Percentiles rank a stretch among this genome's conserved stretches.
These are phyloP conservation scores for Tetragonula carbonaria DNA, from an alignment of 2,888 invertebrate species.

Conservation along the genomic window DNA sequence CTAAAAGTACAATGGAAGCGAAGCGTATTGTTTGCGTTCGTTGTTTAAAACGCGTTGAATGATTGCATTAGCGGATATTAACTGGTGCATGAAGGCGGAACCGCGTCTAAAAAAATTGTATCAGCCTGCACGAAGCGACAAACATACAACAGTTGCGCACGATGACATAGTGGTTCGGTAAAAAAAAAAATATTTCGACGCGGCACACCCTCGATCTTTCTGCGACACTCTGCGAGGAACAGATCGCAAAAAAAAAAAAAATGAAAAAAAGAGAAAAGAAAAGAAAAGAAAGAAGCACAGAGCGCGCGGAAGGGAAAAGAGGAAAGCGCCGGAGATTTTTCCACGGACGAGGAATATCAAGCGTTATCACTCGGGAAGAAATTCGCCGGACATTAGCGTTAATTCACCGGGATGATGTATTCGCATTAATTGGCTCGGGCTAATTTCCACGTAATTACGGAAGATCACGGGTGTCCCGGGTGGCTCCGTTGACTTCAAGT, in stretches of 20 bases:
- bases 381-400: constrained; percentile 26
- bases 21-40: constrained; percentile 10
- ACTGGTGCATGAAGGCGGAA: constrained; percentile 17
- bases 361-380: neutral
- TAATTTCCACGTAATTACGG: constrained; percentile 48
- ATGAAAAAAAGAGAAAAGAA: neutral
- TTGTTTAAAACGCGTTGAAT: neutral
- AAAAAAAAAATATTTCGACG: neutral
- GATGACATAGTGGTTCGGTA: neutral
- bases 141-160: neutral
- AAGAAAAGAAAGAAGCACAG: too few relatives aligned
- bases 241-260: neutral
- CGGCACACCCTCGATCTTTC: neutral
- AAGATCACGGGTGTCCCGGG: constrained; percentile 19
- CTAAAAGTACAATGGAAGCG: neutral
- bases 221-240: neutral
- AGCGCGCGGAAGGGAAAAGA: too few relatives aligned
- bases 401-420: constrained; percentile 43
- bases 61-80: constrained; percentile 41
- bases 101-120: constrained; percentile 32
- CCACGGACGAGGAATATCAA: neutral
- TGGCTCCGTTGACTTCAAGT: neutral
- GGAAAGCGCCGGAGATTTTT: neutral
- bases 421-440: constrained; percentile 41
- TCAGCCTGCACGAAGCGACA: constrained; percentile 3